Percentiles rank a stretch among this genome's conserved stretches.
Conservation (phyloP, 1,140 invertebrate species). For the Drosophila arawakana region DNA sequence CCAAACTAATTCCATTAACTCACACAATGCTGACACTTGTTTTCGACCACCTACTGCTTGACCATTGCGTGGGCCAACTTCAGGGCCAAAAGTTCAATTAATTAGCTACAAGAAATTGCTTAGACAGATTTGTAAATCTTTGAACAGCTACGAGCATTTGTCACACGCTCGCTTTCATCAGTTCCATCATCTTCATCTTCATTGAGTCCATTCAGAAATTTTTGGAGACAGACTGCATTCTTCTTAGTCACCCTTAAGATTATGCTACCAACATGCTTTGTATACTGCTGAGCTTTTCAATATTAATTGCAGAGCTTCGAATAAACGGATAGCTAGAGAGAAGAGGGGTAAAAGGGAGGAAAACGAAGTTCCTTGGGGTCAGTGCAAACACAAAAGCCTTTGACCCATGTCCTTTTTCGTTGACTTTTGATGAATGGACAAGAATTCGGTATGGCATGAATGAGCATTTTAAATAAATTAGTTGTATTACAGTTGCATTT, state of each 20-base stretch:
- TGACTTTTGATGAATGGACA: conserved; percentile 81
- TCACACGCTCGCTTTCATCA: conserved; percentile 79
- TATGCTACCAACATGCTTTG: conserved; percentile 36
- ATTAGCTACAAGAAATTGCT: conserved; percentile 63
- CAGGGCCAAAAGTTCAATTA: conserved; percentile 55
- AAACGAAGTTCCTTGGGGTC: conserved; percentile 52
- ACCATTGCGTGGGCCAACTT: not conserved
- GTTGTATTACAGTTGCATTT: conserved; percentile 75
- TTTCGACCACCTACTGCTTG: conserved; percentile 7
- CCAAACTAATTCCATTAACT: conserved; percentile 20
- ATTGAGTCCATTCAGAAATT: conserved; percentile 36
- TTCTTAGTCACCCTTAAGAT: conserved; percentile 23
- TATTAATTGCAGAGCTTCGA: conserved; percentile 74
- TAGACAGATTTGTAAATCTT: conserved; percentile 67
- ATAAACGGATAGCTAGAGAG: conserved; percentile 3
- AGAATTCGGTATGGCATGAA: conserved; percentile 77
- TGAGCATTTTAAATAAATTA: conserved; percentile 83
- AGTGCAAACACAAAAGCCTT: conserved; percentile 62
- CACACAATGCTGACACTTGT: conserved; percentile 20
- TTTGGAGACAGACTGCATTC: conserved; percentile 29
- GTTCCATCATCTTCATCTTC: conserved; percentile 66
- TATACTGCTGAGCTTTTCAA: conserved; percentile 65
- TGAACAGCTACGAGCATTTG: conserved; percentile 64
- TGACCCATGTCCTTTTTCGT: conserved; percentile 67
- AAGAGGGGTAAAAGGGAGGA: not conserved